These are phyloP conservation scores for Pycnonotus jocosus DNA, from an alignment of 2,113 vertebrate species.

Conservation along the genomic window DNA sequence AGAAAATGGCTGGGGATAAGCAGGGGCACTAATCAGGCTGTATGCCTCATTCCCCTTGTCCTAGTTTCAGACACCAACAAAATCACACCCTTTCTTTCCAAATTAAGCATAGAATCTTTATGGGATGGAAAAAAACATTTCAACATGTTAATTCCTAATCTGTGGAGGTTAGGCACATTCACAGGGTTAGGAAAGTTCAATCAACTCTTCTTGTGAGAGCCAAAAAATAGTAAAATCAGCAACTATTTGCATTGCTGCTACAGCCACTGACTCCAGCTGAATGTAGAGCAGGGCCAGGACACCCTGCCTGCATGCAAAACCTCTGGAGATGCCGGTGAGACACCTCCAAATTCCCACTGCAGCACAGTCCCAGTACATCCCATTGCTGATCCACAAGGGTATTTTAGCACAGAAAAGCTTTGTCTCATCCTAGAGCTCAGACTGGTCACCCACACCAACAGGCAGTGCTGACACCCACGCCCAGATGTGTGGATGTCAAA, in stretches of 20 bases:
- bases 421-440: fast-evolving
- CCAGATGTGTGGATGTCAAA: fast-evolving
- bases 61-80: constrained; percentile 3
- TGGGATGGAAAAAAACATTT: not conserved
- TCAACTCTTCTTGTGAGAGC: not conserved
- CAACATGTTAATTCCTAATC: not conserved
- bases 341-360: not conserved
- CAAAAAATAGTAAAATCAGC: not conserved
- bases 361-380: not conserved
- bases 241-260: not conserved
- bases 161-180: not conserved
- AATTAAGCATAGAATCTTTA: not conserved
- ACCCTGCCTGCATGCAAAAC: not conserved
- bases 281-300: not conserved
- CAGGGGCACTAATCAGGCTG: not conserved
- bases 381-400: not conserved
- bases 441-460: not conserved
- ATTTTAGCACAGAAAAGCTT: not conserved
- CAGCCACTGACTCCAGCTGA: not conserved
- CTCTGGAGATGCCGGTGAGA: not conserved
- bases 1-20: constrained; percentile 29
- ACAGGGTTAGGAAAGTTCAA: not conserved
- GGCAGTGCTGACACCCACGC: fast-evolving
- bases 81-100: not conserved
- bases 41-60: not conserved